A percentile compares a stretch with the other conserved stretches of the same genome.
Evolutionary conservation across 2,113 vertebrate species (phyloP).

Genomic region (Prochilodus magdalenae): DNA sequence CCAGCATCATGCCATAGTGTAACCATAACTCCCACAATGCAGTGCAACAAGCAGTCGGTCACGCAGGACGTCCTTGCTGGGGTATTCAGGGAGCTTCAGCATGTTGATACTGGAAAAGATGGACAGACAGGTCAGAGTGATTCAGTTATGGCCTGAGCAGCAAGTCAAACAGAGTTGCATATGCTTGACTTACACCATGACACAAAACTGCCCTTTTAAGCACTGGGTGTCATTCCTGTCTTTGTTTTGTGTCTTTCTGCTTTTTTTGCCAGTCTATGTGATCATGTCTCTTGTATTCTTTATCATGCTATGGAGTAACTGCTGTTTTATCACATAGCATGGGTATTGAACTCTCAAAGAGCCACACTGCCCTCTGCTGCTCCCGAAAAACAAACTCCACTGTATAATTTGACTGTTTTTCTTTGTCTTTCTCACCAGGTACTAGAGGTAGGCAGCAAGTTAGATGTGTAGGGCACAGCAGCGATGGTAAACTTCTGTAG

Average conservation of each 20-base stretch:
- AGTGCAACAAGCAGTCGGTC: slow-evolving; percentile 95
- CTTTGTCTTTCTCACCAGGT: slow-evolving; percentile 85
- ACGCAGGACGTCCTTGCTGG: slow-evolving; percentile 90
- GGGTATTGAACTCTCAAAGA: slow-evolving; percentile 32
- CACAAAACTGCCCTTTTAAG: slow-evolving; percentile 15
- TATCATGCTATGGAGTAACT: slow-evolving; percentile 6
- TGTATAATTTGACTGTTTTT: background rate
- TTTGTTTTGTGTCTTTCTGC: slow-evolving; percentile 12
- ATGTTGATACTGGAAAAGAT: slow-evolving; percentile 90
- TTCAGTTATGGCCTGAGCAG: slow-evolving; percentile 1
- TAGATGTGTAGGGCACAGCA: slow-evolving; percentile 91
- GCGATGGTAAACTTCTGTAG: slow-evolving; percentile 97
- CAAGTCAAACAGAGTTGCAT: slow-evolving; percentile 5
- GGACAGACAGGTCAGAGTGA: slow-evolving; percentile 10
- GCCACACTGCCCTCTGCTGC: slow-evolving; percentile 70
- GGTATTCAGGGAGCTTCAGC: slow-evolving; percentile 99
- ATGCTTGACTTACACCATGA: slow-evolving; percentile 4
- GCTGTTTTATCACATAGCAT: slow-evolving; percentile 13
- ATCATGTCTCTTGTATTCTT: slow-evolving; percentile 23
- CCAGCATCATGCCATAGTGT: slow-evolving; percentile 90
- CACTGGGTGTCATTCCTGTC: background rate
- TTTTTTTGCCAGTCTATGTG: slow-evolving; percentile 12
- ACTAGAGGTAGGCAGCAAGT: slow-evolving; percentile 95
- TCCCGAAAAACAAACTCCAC: background rate
- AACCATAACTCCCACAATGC: slow-evolving; percentile 97